A percentile compares a stretch with the other conserved stretches of the same genome.
Evolutionary conservation across 2,888 invertebrate species (phyloP).

Genomic region (Cephonodes hylas): DNA sequence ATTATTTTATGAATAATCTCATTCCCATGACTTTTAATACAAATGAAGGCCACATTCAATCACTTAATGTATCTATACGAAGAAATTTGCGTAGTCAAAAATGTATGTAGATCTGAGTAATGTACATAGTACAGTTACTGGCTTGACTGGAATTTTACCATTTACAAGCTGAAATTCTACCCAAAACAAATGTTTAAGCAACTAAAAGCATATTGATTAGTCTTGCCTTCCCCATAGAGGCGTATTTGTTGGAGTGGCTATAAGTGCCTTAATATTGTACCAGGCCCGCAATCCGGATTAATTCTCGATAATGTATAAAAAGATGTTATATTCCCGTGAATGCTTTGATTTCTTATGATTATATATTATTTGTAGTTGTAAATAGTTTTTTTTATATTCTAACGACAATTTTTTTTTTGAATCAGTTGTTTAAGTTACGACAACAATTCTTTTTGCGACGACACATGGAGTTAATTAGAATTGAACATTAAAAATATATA

Average conservation of each 20-base stretch:
- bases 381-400: too few relatives aligned
- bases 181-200: slow-evolving; percentile 39
- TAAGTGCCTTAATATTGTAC: slow-evolving; percentile 19
- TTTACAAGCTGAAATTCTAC: slow-evolving; percentile 38
- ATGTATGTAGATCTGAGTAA: too few relatives aligned
- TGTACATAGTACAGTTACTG: too few relatives aligned
- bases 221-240: slow-evolving; percentile 48
- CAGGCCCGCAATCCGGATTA: neutral
- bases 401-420: too few relatives aligned
- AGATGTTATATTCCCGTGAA: neutral
- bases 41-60: too few relatives aligned
- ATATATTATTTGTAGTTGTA: too few relatives aligned
- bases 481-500: neutral
- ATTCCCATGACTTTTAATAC: too few relatives aligned
- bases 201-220: slow-evolving; percentile 64
- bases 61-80: too few relatives aligned
- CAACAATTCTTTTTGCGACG: neutral
- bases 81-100: too few relatives aligned
- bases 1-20: too few relatives aligned
- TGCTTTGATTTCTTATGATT: neutral
- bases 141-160: neutral
- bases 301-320: neutral
- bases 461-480: neutral
- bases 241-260: slow-evolving; percentile 41
- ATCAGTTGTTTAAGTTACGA: too few relatives aligned